Evolutionary conservation across 2,113 vertebrate species (phyloP), one percentile per base, ranked within the genome.

Genomic region (Oreochromis aureus): DNA sequence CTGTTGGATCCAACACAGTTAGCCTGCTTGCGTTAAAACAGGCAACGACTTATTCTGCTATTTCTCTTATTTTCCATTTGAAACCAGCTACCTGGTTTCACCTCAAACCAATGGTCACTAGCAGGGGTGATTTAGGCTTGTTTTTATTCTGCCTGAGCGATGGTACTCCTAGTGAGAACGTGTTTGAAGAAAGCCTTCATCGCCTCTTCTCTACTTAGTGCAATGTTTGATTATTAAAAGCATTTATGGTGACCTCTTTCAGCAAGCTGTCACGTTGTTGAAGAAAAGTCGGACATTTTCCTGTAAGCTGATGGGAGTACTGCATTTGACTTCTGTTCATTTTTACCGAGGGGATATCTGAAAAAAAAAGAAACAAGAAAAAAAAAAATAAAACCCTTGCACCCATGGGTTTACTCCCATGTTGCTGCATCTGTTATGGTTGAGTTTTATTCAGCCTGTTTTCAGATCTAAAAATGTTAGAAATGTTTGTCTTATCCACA

Each of bases 371-470:
- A 39, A 44, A 16, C 7, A 58, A 39, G 10, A 66, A 73, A 32
- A 13, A 73, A 55, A 53, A 3, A 48, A 46, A 66, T 1, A 63
- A 32, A 19, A 85, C n/a, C 16, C 34, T 69, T 86, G 91, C 92
- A 90, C 88, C 89, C 87, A 53, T 86, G 89, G 89, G 73, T 89
- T 89, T 63, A 11, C 85, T 87, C 86, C 71, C 91, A 69, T 88
- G 92, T 85, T 73, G 92, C 93, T 95, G 91, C 94, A 88, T 93
- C 34, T 84, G 89, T 90, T 96, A 97, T 96, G 97, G 97, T 97
- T 98, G 97, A 98, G 97, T 99, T 98, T 98, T 97, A 96, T 98
- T 98, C 98, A 98, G 94, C 96, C 95, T 96, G 93, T 93, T 92
- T 95, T 93, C 94, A 94, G 92, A 95, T 95, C 94, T 97, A 91